phyloP scores from a whole-genome alignment of 2,113 vertebrate genomes.

The Phaethon lepturus region DNA sequence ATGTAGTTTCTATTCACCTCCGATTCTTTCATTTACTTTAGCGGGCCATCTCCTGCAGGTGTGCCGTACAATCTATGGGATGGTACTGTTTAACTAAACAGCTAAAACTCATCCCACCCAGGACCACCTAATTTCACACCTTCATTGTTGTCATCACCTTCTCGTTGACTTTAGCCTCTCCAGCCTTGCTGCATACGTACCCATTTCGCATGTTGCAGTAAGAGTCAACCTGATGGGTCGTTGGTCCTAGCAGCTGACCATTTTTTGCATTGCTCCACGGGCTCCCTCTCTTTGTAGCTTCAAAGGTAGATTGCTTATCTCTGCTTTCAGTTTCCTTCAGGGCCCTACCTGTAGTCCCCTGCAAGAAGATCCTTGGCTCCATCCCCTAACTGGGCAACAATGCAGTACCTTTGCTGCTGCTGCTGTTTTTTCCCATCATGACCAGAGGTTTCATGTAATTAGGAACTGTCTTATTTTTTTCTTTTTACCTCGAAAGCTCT shows the following conservation, averaged over 20 bases:
- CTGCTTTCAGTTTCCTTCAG: background rate
- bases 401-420: background rate
- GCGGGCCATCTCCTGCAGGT: background rate
- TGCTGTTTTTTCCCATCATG: background rate
- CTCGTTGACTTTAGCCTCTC: background rate
- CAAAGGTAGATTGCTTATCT: background rate
- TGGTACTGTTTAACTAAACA: background rate
- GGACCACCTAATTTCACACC: background rate
- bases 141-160: background rate
- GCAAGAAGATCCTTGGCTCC: background rate
- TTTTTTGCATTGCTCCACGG: background rate
- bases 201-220: accelerated
- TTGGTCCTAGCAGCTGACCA: background rate
- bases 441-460: background rate
- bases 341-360: background rate
- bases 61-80: background rate
- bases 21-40: background rate
- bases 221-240: background rate
- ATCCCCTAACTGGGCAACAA: background rate
- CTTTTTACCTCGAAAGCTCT: background rate
- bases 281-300: background rate
- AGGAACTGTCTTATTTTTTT: background rate
- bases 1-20: background rate
- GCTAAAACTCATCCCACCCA: background rate
- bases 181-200: background rate